Conservation (phyloP, 2,797 vertebrate genomes). For the Babyrousa celebensis region DNA sequence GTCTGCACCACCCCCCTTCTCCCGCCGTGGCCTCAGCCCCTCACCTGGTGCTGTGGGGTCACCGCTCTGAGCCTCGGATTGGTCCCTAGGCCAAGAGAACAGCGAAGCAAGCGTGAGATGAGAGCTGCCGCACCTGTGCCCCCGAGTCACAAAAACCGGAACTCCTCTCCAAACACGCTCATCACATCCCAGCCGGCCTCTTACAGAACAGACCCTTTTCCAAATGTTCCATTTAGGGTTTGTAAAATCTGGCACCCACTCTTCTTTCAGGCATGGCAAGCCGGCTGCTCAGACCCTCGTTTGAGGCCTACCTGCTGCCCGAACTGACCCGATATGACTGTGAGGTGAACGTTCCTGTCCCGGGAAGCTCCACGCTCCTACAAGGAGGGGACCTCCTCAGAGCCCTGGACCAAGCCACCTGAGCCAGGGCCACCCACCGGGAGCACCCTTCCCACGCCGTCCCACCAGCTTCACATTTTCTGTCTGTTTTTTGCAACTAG, state of each 20-base stretch:
- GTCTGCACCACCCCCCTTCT: accelerated
- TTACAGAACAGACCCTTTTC: background rate
- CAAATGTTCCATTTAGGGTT: background rate
- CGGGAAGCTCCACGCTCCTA: slow-evolving; percentile 96
- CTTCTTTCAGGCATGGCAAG: slow-evolving; percentile 93
- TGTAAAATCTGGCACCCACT: background rate
- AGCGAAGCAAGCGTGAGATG: background rate
- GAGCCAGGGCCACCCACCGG: slow-evolving; percentile 93
- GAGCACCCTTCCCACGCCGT: slow-evolving; percentile 69
- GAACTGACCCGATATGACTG: slow-evolving; percentile 99
- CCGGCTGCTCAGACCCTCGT: slow-evolving; percentile 95
- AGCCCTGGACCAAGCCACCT: slow-evolving; percentile 97
- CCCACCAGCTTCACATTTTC: slow-evolving; percentile 90
- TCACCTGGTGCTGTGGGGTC: background rate
- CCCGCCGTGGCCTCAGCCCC: background rate
- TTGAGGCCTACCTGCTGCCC: slow-evolving; percentile 95
- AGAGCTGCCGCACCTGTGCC: background rate
- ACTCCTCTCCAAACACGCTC: accelerated
- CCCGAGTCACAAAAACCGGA: background rate
- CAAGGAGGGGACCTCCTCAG: slow-evolving; percentile 97
- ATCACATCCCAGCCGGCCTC: background rate
- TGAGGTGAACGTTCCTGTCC: slow-evolving; percentile 97
- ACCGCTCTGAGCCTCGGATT: background rate
- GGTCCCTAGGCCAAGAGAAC: background rate
- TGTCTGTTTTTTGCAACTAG: slow-evolving; percentile 92